These are phyloP conservation scores for Cenopis cana DNA, from an alignment of 2,888 invertebrate species.

Conservation along the genomic window DNA sequence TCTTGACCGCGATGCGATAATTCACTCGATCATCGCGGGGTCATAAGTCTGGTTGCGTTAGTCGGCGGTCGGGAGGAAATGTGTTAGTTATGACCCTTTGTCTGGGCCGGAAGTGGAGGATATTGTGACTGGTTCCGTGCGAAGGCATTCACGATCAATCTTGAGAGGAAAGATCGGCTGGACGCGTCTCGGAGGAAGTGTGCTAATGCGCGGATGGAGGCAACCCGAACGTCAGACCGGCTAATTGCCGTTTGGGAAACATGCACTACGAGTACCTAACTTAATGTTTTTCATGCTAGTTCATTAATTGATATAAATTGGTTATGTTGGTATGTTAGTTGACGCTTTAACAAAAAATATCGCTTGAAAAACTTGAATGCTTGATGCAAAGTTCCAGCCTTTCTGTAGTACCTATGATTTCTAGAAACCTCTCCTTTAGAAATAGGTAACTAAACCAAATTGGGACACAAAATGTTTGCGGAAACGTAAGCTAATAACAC, in stretches of 20 bases:
- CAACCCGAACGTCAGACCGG: slow-evolving; percentile 11
- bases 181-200: slow-evolving; percentile 67
- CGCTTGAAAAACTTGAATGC: too few relatives aligned
- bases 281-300: not conserved
- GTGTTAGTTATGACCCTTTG: slow-evolving; percentile 70
- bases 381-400: too few relatives aligned
- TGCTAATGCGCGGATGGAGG: slow-evolving; percentile 73
- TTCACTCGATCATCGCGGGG: slow-evolving; percentile 62
- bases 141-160: slow-evolving; percentile 68
- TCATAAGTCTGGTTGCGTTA: slow-evolving; percentile 62
- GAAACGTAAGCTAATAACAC: too few relatives aligned
- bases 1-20: slow-evolving; percentile 60
- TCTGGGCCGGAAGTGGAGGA: slow-evolving; percentile 70
- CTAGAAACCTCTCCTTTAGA: too few relatives aligned
- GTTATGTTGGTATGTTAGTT: not conserved
- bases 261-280: slow-evolving; percentile 25
- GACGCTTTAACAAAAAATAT: not conserved
- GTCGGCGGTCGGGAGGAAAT: slow-evolving; percentile 71
- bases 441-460: too few relatives aligned
- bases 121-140: slow-evolving; percentile 69
- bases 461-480: too few relatives aligned
- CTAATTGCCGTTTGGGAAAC: slow-evolving; percentile 53
- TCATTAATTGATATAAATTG: not conserved
- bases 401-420: too few relatives aligned
- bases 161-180: slow-evolving; percentile 62